Evolutionary conservation across 2,888 invertebrate species (phyloP), one percentile per base, ranked within the genome.

Genomic region (Tineola bisselliella): DNA sequence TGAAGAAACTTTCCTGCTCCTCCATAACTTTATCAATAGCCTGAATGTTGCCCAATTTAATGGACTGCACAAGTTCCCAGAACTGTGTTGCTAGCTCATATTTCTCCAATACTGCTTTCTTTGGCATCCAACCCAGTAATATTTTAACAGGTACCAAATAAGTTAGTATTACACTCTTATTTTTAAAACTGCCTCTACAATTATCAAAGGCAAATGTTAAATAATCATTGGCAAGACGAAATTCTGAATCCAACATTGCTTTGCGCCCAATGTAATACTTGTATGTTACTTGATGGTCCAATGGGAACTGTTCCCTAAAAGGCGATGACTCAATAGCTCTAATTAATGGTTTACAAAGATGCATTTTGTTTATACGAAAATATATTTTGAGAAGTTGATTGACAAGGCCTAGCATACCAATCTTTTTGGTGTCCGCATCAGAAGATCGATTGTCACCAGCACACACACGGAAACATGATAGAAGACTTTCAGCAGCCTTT

Each of bases 201-300:
- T 94, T 92, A 73, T 93, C 91, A 77, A 99, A 99, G 0, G 99
- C 98, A 79, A 93, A 99, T 0, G 95, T 92, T 18, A 99, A 81
- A 72, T 93, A 95, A 73, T 96, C 94, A 76, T 99, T 97, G 18
- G 99, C 99, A 79, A 91, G 90, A 76, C 93, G 93, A 73, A 97
- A 97, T 75, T 99, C 96, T 61, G 97, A 97, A 79, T 99, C 99
- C 76, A 99, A 99, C 96, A 99, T 98, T 1, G 97, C 96, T 77
- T 99, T 98, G 31, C 98, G 90, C 0, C 99, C 99, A 15, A 98
- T 96, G 82, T 97, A 99, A 79, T 98, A 98, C 73, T 94, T 94
- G 80, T 98, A 99, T 0, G 99, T 99, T 61, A 99, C 95, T 74
- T 95, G 94, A 74, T 99, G 98, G 10, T 96, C 93, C 63, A 98